Base-by-base conservation (phyloP, 1,140 invertebrate species). In the Bombus consobrinus region DNA sequence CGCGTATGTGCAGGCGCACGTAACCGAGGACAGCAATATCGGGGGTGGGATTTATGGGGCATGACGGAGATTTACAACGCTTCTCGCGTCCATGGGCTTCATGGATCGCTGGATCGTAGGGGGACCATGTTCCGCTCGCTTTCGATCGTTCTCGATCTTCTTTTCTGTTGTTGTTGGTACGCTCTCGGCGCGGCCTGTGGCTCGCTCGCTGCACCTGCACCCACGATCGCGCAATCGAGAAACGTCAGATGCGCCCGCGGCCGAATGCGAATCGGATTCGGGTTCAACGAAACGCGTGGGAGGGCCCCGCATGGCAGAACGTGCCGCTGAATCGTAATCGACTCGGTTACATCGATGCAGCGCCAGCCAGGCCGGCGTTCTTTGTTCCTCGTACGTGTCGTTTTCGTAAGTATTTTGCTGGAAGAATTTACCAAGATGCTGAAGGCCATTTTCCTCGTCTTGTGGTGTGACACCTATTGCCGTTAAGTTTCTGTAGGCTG, bases 11-110 rank as follows among this genome's bases (percentile, higher is more conserved):
- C 75, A 71, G 78, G 71, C 77, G 57, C 72, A 80, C 57, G 88
- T 73, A 89, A 82, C 79, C 86, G 86, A 74, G 75, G 82, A 85
- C 80, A 83, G 77, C 68, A 75, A 62, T 88, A 86, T 86, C 78
- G 83, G 81, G 89, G 87, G 89, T 90, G 89, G 87, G 87, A 90
- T 90, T 90, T 90, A 90, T 90, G 89, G 89, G 85, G 86, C 89
- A 88, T 90, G 89, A 90, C 89, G 76, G 89, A 90, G 89, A 90
- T 88, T 90, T 90, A 90, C 89, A 83, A 90, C 86, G 89, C 80
- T 83, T 85, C 86, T 90, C 80, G 86, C 86, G 87, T 90, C 87
- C 87, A 75, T 73, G 77, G 76, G 86, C 87, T 90, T 90, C 89
- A 90, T 83, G 89, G 88, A 90, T 90, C 89, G 89, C 76, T 88